A percentile compares a stretch with the other conserved stretches of the same genome.
Conservation (phyloP, 2,797 vertebrate genomes). For the Urocyon cinereoargenteus region DNA sequence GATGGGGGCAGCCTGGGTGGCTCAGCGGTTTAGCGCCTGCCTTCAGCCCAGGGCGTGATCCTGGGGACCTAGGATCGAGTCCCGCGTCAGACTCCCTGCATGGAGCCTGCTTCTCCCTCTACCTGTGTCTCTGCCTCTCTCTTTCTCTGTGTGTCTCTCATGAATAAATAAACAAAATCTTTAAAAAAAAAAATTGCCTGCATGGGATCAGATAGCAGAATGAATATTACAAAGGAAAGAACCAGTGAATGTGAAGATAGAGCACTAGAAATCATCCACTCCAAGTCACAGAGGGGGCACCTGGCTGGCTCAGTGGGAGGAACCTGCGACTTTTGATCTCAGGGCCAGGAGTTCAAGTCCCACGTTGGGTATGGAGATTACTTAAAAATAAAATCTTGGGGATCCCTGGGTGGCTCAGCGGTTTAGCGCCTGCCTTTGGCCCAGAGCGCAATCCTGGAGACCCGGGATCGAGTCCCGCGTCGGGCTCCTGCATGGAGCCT, state of each 20-base stretch:
- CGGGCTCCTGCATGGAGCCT: no score
- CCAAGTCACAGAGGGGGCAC: background rate
- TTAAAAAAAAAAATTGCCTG: background rate
- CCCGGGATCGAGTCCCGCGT: no score
- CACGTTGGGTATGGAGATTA: background rate
- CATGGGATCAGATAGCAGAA: background rate
- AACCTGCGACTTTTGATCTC: background rate
- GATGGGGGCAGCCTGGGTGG: background rate
- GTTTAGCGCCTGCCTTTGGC: no score
- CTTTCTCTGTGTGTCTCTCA: no score
- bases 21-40: no score
- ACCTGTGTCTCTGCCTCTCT: no score
- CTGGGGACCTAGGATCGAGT: no score
- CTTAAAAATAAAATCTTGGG: background rate
- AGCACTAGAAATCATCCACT: background rate
- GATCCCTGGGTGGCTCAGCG: no score
- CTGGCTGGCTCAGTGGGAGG: background rate
- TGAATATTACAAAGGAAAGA: background rate
- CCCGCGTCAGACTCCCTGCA: no score
- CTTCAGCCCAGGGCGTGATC: no score
- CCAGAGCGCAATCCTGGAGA: no score
- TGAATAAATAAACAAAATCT: background rate
- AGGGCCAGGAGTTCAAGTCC: background rate
- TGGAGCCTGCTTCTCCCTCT: no score
- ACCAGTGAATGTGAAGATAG: background rate